Percentiles rank a stretch among this genome's conserved stretches.
Conservation (phyloP, 1,140 invertebrate genomes). For the Heterodera schachtii region DNA sequence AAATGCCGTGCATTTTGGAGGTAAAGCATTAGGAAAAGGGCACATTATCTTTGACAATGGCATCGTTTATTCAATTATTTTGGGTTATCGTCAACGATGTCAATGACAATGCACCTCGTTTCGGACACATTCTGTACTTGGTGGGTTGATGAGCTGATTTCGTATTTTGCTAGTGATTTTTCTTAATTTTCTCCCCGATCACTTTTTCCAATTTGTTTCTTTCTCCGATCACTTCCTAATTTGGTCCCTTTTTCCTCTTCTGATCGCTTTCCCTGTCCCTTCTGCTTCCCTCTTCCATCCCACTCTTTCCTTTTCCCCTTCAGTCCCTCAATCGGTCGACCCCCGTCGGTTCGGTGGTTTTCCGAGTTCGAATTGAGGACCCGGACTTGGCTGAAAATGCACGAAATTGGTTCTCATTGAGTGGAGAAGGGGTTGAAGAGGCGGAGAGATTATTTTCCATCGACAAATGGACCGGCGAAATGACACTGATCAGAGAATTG, state of each 20-base stretch:
- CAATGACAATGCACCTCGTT: constrained; percentile 22
- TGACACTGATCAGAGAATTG: background rate
- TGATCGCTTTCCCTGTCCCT: no score
- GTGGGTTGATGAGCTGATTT: background rate
- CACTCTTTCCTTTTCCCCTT: background rate
- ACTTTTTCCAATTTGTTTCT: no score
- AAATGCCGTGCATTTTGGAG: constrained; percentile 1
- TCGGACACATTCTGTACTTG: constrained; percentile 11
- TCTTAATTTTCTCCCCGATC: no score
- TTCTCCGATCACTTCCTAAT: no score
- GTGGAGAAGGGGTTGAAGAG: background rate
- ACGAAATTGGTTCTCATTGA: background rate
- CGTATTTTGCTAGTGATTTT: no score
- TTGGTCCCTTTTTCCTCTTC: no score
- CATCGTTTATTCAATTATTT: background rate
- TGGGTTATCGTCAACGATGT: constrained; percentile 8
- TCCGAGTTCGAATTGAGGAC: background rate
- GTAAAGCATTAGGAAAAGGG: background rate
- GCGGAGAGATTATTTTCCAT: background rate
- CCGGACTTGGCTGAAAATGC: constrained; percentile 8
- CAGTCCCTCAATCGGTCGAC: background rate
- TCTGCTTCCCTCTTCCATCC: no score
- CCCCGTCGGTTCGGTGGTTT: background rate
- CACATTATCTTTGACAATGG: background rate
- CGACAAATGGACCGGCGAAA: background rate